Percentiles rank a stretch among this genome's conserved stretches.
These are phyloP conservation scores for Limnodromus scolopaceus DNA, from an alignment of 2,797 vertebrate genomes.

Conservation along the genomic window DNA sequence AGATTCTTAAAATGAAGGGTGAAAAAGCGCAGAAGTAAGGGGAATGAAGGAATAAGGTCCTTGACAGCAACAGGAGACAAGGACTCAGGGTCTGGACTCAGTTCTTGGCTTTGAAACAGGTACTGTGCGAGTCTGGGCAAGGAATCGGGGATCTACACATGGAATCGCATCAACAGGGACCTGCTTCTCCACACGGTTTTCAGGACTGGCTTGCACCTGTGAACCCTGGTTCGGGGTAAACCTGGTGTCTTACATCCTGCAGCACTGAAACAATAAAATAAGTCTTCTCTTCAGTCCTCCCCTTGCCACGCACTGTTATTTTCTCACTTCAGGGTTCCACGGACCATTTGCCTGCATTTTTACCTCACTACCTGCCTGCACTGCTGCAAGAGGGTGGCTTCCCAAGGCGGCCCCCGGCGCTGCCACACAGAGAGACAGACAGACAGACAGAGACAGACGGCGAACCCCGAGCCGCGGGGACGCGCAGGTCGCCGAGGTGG, in stretches of 20 bases:
- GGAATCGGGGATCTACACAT: rapidly evolving
- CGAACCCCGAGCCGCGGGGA: not conserved
- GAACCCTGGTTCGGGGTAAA: not conserved
- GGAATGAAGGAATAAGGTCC: not conserved
- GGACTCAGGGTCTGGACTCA: rapidly evolving
- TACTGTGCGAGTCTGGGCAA: rapidly evolving
- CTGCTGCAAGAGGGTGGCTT: not conserved
- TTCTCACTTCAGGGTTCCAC: rapidly evolving
- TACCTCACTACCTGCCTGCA: rapidly evolving
- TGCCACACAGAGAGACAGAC: not conserved
- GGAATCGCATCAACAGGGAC: rapidly evolving
- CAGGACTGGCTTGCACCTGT: not conserved
- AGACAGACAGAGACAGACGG: not conserved
- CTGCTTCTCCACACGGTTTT: rapidly evolving
- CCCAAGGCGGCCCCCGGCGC: rapidly evolving
- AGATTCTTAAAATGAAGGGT: not conserved
- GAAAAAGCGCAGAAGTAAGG: not conserved
- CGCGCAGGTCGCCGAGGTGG: not conserved
- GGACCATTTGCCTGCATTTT: rapidly evolving
- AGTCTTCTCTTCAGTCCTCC: not conserved
- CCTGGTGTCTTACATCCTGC: rapidly evolving
- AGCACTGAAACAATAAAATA: rapidly evolving
- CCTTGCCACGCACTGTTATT: not conserved
- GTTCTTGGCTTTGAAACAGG: not conserved
- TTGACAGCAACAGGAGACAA: rapidly evolving